Evolutionary conservation across 2,113 vertebrate species (phyloP).

Genomic region (Rhineura floridana): DNA sequence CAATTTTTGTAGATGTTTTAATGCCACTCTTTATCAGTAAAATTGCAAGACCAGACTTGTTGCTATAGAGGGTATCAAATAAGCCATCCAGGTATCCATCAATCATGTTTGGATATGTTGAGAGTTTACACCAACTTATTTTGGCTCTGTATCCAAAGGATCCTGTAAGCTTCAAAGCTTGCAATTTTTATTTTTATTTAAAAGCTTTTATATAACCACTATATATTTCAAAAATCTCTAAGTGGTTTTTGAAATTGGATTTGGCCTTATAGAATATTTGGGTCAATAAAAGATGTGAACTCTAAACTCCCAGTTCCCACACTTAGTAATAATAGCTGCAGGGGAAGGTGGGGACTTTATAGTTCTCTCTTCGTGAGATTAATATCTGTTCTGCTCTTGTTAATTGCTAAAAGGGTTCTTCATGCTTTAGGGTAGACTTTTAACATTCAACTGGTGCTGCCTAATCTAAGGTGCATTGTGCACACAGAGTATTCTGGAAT

Average conservation of each 20-base stretch:
- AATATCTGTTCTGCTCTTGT: neutral
- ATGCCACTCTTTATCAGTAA: neutral
- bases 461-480: neutral
- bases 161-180: neutral
- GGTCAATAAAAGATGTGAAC: neutral
- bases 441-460: conserved; percentile 16
- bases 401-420: conserved; percentile 28
- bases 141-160: neutral
- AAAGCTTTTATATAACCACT: no score
- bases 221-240: no score
- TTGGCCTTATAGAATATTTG: neutral
- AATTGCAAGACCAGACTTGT: neutral
- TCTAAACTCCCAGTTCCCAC: neutral
- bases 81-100: neutral
- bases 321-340: neutral
- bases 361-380: neutral
- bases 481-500: conserved; percentile 17
- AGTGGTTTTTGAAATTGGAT: neutral
- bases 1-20: neutral
- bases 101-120: neutral
- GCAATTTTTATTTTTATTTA: neutral
- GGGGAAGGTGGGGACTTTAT: neutral
- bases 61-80: neutral
- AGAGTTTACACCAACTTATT: neutral
- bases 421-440: conserved; percentile 28